Evolutionary conservation across 2,888 invertebrate species (phyloP), one percentile per base, ranked within the genome.

Genomic region (Diloba caeruleocephala): DNA sequence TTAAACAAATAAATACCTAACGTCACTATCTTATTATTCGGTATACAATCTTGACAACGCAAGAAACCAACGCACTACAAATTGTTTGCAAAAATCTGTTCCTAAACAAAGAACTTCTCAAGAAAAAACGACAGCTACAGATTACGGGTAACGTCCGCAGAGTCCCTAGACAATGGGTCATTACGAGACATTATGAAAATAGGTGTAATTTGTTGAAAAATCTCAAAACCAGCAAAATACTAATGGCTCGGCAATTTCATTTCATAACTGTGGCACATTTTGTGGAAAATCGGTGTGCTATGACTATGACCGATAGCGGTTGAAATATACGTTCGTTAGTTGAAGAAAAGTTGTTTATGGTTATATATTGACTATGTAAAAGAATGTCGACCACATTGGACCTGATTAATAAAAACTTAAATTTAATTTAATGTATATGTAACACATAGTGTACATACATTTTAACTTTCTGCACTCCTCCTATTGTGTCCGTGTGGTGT

Each of bases 201-300:
- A 65, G 65, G 55, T 60, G 75, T 78, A 79, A 79, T 81, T 79
- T 78, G 54, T 43, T 46, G 42, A 41, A 61, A 56, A 61, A 46
- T 25, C 36, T 42, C 10, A 1, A 29, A 23, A 15, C 21, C 33
- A 26, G 39, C 43, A 45, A 59, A 19, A 51, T 32, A 51, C 39
- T 64, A 73, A 73, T 67, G 59, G 56, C 52, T 36, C 29, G n/a
- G 48, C 48, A 36, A 60, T 59, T 69, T 49, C 21, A 61, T 78
- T 73, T 74, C 69, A 53, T 68, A 75, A 71, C 57, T 37, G 54
- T 41, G 28, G 56, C 52, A 38, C 45, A 41, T 64, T 58, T 56
- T 52, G 58, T 45, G 38, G 42, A 43, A 60, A 60, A 60, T 48
- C 17, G 42, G 25, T 38, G 7, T 21, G 37, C 14, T 60, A 26